phyloP scores from a whole-genome alignment of 1,140 invertebrate genomes.

The Diorhabda sublineata region DNA sequence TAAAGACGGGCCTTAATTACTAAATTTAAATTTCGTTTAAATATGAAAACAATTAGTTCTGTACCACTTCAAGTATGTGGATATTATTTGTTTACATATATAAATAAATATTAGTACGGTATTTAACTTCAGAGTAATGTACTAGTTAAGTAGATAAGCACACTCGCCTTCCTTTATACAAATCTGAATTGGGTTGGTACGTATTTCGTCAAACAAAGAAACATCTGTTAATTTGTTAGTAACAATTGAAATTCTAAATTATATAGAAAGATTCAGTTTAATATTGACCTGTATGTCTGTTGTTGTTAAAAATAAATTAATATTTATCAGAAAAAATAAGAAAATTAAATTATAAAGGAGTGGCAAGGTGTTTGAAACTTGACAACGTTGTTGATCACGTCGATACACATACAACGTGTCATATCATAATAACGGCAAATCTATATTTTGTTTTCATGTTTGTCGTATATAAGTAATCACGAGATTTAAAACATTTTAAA shows the following conservation, averaged over 20 bases:
- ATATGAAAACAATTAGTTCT: no score
- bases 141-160: not conserved
- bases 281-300: not conserved
- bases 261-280: not conserved
- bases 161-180: not conserved
- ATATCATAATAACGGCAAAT: conserved; percentile 12
- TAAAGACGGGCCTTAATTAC: no score
- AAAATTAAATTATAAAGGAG: conserved; percentile 14
- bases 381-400: conserved; percentile 17
- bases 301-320: not conserved
- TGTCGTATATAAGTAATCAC: no score
- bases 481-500: no score
- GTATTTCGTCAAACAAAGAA: not conserved
- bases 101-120: no score
- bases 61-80: no score
- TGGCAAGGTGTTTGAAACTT: conserved; percentile 7
- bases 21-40: no score
- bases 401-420: conserved; percentile 22
- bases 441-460: not conserved
- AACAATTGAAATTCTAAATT: not conserved
- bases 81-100: no score
- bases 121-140: no score
- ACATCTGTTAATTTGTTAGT: not conserved
- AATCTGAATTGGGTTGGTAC: not conserved
- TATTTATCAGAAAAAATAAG: not conserved